Evolutionary conservation across 2,888 invertebrate species (phyloP), one percentile per base, ranked within the genome.

Genomic region (Leucania comma): DNA sequence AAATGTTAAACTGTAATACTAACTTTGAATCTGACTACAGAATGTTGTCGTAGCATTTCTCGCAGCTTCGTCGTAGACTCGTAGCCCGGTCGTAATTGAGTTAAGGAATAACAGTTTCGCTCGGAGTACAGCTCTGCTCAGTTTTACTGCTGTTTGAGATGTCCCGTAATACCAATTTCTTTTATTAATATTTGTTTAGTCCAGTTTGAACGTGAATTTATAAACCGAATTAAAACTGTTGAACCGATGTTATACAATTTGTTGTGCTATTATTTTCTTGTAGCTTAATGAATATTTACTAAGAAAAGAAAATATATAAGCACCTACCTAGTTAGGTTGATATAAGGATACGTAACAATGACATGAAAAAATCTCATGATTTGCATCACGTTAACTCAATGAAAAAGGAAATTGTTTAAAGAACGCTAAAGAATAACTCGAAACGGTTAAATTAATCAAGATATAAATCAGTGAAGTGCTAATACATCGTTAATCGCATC

Each of bases 11-110:
- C 70, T 75, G 80, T 68, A 68, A 72, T 68, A 64, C 71, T 68
- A 76, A 81, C 72, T 79, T 68, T 63, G 65, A 76, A 76, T 77
- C 65, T 68, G 53, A 67, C 79, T 80, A 78, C 72, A 51, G 57
- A 56, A 57, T 72, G 78, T 81, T 81, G 78, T 69, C 80, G 69
- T 70, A 81, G 78, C 81, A 59, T 81, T 78, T 70, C 78, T 73
- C 73, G 73, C 59, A 73, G 72, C 81, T 63, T 63, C 81, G 81
- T 72, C 81, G 78, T 29, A 29, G 29, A n/a, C n/a, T 29, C 29
- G 29, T 77, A 81, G 66, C 69, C 59, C 57, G 59, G 66, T 63
- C 54, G 69, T 78, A 78, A 80, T 78, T 68, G 67, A 78, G 69
- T 81, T 73, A 72, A 29, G 66, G 58, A 77, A 81, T 81, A 71